phyloP scores from a whole-genome alignment of 2,113 vertebrate genomes.

The Silurus meridionalis region DNA sequence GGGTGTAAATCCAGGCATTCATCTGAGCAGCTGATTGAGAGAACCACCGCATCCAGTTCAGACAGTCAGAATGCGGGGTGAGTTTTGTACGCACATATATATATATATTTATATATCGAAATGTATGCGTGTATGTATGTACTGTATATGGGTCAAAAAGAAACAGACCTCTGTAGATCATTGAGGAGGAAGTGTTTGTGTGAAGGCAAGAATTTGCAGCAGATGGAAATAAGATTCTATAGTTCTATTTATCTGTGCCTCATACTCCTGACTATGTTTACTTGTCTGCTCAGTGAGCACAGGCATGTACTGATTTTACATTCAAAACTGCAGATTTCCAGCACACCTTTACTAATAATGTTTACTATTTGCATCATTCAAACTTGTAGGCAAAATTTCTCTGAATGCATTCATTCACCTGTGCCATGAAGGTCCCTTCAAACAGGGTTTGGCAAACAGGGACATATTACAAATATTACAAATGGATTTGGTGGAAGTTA shows the following conservation, averaged over 20 bases:
- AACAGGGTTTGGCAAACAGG: neutral
- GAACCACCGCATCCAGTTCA: conserved; percentile 70
- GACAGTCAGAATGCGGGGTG: conserved; percentile 76
- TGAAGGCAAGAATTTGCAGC: neutral
- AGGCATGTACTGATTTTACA: neutral
- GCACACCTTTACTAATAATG: neutral
- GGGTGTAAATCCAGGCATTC: conserved; percentile 62
- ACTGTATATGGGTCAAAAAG: neutral
- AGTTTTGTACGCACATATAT: conserved; percentile 54
- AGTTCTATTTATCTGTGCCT: neutral
- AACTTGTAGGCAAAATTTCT: neutral
- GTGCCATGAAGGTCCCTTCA: neutral
- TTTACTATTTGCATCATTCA: neutral
- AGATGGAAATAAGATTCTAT: neutral
- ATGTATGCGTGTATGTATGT: neutral
- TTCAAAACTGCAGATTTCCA: neutral
- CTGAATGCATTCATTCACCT: neutral
- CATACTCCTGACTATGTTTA: neutral
- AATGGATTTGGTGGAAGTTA: neutral
- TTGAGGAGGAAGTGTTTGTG: conserved; percentile 3
- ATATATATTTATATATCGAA: neutral
- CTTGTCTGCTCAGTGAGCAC: neutral
- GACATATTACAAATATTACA: neutral
- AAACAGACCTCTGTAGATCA: neutral
- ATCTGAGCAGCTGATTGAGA: conserved; percentile 63